Evolutionary conservation across 2,888 invertebrate species (phyloP).

Genomic region (Limnephilus rhombicus): DNA sequence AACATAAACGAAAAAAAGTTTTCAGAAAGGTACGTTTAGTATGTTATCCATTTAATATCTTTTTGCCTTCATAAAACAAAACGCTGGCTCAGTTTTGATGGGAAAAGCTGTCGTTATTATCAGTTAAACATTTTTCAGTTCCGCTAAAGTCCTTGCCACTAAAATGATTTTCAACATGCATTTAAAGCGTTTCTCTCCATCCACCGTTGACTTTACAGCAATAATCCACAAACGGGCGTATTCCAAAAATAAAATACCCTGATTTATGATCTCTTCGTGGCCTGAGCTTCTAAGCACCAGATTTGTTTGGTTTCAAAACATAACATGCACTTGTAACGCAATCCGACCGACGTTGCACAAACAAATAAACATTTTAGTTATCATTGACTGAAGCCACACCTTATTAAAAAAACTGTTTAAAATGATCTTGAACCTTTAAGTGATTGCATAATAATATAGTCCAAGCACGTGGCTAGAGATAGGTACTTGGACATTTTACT

Average conservation of each 20-base stretch:
- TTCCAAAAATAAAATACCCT: slow-evolving; percentile 58
- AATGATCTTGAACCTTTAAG: not conserved
- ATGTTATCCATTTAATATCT: too few relatives aligned
- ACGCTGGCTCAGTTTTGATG: too few relatives aligned
- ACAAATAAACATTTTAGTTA: slow-evolving; percentile 46
- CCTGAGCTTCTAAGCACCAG: slow-evolving; percentile 5
- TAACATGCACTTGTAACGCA: slow-evolving; percentile 54
- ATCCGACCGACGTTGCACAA: slow-evolving; percentile 31
- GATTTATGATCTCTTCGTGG: slow-evolving; percentile 63
- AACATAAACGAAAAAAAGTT: too few relatives aligned
- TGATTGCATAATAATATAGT: not conserved
- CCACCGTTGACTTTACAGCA: not conserved
- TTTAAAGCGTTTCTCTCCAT: not conserved
- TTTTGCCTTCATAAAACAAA: too few relatives aligned
- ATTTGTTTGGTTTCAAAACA: slow-evolving; percentile 56
- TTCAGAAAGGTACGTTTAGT: too few relatives aligned
- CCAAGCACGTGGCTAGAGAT: not conserved
- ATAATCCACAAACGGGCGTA: slow-evolving; percentile 20
- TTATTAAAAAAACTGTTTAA: not conserved
- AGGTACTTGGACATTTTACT: not conserved
- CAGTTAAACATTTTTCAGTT: not conserved
- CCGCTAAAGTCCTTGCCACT: not conserved
- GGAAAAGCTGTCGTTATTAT: not conserved
- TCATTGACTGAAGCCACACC: not conserved
- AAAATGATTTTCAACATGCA: not conserved